A percentile compares a stretch with the other conserved stretches of the same genome.
phyloP scores from a whole-genome alignment of 2,888 invertebrate genomes.

The Ferrisia virgata region DNA sequence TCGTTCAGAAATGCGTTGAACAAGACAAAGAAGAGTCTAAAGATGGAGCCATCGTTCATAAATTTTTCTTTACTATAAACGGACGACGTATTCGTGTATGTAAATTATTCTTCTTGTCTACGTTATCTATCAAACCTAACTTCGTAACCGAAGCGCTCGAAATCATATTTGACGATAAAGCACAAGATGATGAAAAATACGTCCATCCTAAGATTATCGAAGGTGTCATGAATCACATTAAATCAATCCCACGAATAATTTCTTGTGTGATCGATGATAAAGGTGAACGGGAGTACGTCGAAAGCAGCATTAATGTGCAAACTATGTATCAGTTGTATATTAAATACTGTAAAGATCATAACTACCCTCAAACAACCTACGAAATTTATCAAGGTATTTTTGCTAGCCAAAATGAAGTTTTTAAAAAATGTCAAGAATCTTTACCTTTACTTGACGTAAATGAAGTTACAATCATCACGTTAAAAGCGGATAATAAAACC shows the following conservation, averaged over 20 bases:
- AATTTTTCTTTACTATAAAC: slow-evolving; percentile 41
- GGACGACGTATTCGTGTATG: slow-evolving; percentile 41
- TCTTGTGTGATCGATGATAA: slow-evolving; percentile 32
- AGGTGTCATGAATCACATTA: slow-evolving; percentile 43
- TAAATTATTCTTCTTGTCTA: slow-evolving; percentile 42
- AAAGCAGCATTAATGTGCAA: slow-evolving; percentile 39
- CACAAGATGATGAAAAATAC: slow-evolving; percentile 6
- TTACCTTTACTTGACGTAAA: slow-evolving; percentile 35
- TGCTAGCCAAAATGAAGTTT: slow-evolving; percentile 25
- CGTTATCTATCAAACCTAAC: slow-evolving; percentile 29
- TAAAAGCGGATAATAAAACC: slow-evolving; percentile 29
- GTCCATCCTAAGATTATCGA: slow-evolving; percentile 32
- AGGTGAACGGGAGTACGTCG: slow-evolving; percentile 29
- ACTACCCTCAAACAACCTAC: slow-evolving; percentile 39
- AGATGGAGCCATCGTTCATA: background rate
- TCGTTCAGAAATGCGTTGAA: slow-evolving; percentile 42
- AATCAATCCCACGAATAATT: slow-evolving; percentile 43
- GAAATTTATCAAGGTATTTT: slow-evolving; percentile 36
- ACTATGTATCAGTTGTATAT: slow-evolving; percentile 43
- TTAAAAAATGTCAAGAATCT: slow-evolving; percentile 42
- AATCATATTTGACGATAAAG: slow-evolving; percentile 36
- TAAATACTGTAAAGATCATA: slow-evolving; percentile 36
- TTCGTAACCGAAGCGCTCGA: slow-evolving; percentile 33
- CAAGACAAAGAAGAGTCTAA: slow-evolving; percentile 19
- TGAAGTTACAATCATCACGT: slow-evolving; percentile 30